Conservation (phyloP, 2,797 vertebrate species). For the Pseudochirops cupreus region DNA sequence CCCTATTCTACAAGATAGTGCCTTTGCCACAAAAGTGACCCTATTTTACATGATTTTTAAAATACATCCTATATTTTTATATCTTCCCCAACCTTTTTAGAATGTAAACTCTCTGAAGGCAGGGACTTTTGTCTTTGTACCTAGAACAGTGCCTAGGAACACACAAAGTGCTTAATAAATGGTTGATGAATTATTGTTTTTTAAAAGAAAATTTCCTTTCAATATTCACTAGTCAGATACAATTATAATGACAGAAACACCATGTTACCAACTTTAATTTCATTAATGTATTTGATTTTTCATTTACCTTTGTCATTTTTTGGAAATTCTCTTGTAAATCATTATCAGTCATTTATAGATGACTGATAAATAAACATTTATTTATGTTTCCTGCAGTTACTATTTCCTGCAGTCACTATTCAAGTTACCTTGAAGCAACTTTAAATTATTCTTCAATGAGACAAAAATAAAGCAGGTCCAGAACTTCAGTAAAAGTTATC, state of each 20-base stretch:
- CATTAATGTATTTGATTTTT: constrained; percentile 28
- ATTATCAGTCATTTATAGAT: background rate
- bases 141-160: background rate
- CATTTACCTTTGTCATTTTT: constrained; percentile 20
- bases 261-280: constrained; percentile 17
- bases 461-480: constrained; percentile 9
- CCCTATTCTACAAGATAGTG: background rate
- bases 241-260: background rate
- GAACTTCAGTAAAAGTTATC: constrained; percentile 33
- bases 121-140: background rate
- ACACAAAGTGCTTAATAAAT: constrained; percentile 22
- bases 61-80: constrained; percentile 18
- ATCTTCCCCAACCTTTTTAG: constrained; percentile 5
- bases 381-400: constrained; percentile 27
- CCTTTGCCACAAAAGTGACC: no score
- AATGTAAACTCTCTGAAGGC: constrained; percentile 42
- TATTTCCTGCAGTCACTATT: constrained; percentile 28
- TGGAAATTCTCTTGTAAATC: constrained; percentile 33
- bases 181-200: background rate
- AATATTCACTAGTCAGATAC: constrained; percentile 1
- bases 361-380: background rate
- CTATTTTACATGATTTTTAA: background rate
- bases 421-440: constrained; percentile 22
- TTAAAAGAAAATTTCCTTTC: constrained; percentile 5
- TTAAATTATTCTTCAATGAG: constrained; percentile 31